Conservation (phyloP, 1,140 invertebrate genomes). For the Penaeus chinensis region DNA sequence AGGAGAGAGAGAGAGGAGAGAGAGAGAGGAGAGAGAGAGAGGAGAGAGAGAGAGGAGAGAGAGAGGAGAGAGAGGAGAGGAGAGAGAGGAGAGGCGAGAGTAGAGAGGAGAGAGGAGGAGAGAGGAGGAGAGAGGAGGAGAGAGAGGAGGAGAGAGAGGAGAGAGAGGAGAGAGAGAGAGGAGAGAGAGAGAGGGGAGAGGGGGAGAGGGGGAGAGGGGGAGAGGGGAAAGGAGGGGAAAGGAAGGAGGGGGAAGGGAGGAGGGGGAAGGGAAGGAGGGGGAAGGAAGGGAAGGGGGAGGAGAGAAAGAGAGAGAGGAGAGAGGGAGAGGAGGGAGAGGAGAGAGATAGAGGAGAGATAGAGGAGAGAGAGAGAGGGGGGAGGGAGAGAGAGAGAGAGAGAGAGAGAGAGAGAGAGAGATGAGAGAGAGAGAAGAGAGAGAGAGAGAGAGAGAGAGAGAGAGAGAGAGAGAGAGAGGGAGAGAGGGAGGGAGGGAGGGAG, state of each 20-base stretch:
- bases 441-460: too few relatives aligned
- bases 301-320: background rate
- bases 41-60: background rate
- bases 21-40: too few relatives aligned
- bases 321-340: background rate
- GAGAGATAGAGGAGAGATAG: background rate
- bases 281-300: background rate
- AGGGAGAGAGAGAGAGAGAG: background rate
- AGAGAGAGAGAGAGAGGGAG: too few relatives aligned
- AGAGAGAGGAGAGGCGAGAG: background rate
- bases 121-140: background rate
- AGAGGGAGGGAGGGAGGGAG: too few relatives aligned
- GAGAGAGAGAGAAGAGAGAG: background rate
- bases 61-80: too few relatives aligned
- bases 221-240: background rate
- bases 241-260: background rate
- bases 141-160: background rate
- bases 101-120: too few relatives aligned
- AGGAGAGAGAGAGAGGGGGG: background rate
- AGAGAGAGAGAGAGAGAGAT: background rate
- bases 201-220: background rate
- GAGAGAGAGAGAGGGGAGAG: background rate
- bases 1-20: too few relatives aligned
- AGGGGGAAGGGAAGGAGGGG: background rate
- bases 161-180: background rate